Conservation (phyloP, 2,797 vertebrate species). For the Hipposideros larvatus region DNA sequence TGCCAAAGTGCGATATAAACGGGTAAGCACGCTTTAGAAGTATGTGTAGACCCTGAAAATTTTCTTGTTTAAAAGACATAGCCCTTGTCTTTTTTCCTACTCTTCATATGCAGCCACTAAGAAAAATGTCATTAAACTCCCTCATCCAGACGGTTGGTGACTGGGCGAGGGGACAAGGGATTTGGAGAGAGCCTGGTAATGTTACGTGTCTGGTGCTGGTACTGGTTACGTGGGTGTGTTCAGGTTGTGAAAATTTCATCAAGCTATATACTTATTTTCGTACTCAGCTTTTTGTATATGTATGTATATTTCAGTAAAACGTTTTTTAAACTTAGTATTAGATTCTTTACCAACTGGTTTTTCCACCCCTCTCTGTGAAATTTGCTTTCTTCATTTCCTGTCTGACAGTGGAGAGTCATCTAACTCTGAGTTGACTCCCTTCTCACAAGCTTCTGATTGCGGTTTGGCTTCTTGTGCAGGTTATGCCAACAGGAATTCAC, state of each 20-base stretch:
- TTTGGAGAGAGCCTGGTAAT: background rate
- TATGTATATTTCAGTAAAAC: background rate
- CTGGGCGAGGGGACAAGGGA: background rate
- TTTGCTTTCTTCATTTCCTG: background rate
- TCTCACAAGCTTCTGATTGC: background rate
- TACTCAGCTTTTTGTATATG: background rate
- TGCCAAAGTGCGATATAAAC: constrained; percentile 94
- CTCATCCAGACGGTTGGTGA: background rate
- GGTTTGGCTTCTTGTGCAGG: background rate
- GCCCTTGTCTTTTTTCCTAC: background rate
- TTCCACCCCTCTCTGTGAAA: background rate
- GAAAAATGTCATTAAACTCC: background rate
- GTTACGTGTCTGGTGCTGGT: background rate
- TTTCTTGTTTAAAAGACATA: background rate
- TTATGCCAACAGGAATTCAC: background rate
- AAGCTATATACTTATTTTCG: background rate
- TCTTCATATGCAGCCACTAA: background rate
- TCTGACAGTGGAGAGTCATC: background rate
- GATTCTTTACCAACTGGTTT: background rate
- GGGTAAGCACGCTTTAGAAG: constrained; percentile 86
- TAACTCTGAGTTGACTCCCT: background rate
- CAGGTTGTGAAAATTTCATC: background rate
- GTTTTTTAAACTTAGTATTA: background rate
- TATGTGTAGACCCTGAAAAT: background rate
- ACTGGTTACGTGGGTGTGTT: background rate